Base-by-base conservation (phyloP, 2,888 invertebrate species). In the Hipparchia semele region DNA sequence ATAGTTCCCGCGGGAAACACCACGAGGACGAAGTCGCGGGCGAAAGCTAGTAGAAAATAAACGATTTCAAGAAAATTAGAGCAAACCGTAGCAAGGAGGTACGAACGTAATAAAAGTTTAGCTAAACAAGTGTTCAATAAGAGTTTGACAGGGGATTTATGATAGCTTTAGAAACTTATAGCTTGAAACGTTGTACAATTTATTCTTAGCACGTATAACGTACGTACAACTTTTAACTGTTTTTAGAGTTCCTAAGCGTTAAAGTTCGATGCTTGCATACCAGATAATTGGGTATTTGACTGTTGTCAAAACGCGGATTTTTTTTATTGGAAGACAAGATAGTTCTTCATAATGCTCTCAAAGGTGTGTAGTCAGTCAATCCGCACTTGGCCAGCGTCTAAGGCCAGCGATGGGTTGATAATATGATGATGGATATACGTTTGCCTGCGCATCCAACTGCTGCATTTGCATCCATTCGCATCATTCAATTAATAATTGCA, bases 401-500 rank as follows among this genome's bases (percentile, higher is more conserved):
- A 1, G 39, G 5, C 39, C 39, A 39, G 5, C 39, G 39, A 39
- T 39, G 39, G 39, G 39, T 39, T 39, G 39, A 39, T 39, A 4
- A 39, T 0, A 39, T 39, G 39, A 39, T 39, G 39, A 39, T 39
- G 39, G 39, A 39, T 1, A 49, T 49, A 61, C 45, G 12, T 49
- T 62, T 12, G 1, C 53, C 2, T 53, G 12, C 12, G 53, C 51
- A 10, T 33, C 12, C 3, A 61, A 10, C 66, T 62, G 59, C 71
- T 73, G 64, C 74, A 73, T 75, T 70, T 73, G 68, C 75, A 76
- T 67, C 73, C 66, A 54, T 39, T 39, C 39, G 39, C 67, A 45
- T 67, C 67, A 45, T 2, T 75, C 73, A 72, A 68, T 74, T 73
- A 77, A 78, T 78, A 75, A 74, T 73, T 77, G 73, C 72, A 75